Percentiles rank a stretch among this genome's conserved stretches.
Evolutionary conservation across 2,113 vertebrate genomes (phyloP).

Genomic region (Anseranas semipalmata): DNA sequence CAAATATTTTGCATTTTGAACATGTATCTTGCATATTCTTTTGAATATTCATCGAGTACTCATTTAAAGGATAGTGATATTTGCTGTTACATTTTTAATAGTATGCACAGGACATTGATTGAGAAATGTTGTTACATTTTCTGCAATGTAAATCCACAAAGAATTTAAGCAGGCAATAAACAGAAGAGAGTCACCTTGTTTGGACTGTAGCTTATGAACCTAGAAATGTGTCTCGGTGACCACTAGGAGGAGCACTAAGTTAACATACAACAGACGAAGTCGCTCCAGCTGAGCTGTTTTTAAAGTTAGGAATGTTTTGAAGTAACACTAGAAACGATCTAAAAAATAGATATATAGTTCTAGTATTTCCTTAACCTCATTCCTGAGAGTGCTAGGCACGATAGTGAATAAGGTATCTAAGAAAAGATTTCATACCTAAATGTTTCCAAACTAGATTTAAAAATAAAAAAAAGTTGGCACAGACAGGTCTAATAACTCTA

Average conservation of each 20-base stretch:
- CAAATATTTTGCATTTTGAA: background rate
- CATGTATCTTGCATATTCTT: background rate
- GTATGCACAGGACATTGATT: rapidly evolving
- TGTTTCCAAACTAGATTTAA: background rate
- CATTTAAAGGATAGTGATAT: background rate
- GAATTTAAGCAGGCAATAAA: too few species aligned
- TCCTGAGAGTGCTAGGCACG: background rate
- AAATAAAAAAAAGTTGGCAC: background rate
- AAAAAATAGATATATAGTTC: background rate
- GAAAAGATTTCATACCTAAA: background rate
- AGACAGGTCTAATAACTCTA: background rate
- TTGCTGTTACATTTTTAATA: background rate
- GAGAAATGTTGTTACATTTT: background rate
- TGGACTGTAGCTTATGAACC: background rate
- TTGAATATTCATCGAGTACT: background rate
- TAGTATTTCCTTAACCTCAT: background rate
- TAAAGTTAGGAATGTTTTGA: background rate
- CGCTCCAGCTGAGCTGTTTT: background rate
- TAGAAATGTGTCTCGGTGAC: background rate
- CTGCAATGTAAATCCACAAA: rapidly evolving
- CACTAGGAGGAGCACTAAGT: constrained; percentile 64
- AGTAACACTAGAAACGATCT: background rate
- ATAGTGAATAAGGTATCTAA: background rate
- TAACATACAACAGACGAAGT: background rate
- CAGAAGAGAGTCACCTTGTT: background rate